These are phyloP conservation scores for Camelus dromedarius DNA, from an alignment of 2,113 vertebrate genomes.

Conservation along the genomic window DNA sequence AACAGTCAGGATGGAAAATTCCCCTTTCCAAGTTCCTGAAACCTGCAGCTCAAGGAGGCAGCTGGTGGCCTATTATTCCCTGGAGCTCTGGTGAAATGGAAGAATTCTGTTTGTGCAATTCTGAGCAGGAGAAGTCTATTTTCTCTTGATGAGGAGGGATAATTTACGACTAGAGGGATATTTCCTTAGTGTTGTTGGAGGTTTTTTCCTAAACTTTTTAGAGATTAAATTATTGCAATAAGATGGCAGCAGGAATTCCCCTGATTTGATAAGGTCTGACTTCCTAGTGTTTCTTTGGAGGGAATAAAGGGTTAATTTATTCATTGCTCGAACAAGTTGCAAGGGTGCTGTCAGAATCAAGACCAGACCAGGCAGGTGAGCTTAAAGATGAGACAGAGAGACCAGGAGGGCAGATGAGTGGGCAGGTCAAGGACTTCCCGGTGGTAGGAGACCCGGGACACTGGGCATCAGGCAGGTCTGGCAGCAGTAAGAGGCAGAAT, in stretches of 20 bases:
- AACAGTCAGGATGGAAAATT: conserved; percentile 61
- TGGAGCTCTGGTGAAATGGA: not conserved
- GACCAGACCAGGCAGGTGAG: not conserved
- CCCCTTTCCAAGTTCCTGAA: conserved; percentile 23
- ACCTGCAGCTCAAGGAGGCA: conserved; percentile 55
- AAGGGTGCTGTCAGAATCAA: conserved; percentile 10
- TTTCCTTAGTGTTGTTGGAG: not conserved
- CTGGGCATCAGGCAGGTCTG: not conserved
- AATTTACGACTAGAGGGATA: conserved; percentile 39
- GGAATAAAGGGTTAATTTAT: conserved; percentile 41
- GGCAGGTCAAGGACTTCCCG: not conserved
- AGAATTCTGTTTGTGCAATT: conserved; percentile 25
- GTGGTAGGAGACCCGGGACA: not conserved
- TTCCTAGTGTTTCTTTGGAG: conserved; percentile 28
- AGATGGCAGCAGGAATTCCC: conserved; percentile 42
- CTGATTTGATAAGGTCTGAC: conserved; percentile 18
- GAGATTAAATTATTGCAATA: conserved; percentile 49
- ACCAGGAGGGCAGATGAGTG: not conserved
- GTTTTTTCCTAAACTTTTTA: not conserved
- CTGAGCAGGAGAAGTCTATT: conserved; percentile 30
- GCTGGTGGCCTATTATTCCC: conserved; percentile 61
- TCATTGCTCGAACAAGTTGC: conserved; percentile 52
- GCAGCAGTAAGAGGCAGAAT: conserved; percentile 27
- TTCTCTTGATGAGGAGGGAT: conserved; percentile 51
- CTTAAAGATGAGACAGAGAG: conserved; percentile 4